Conservation (phyloP, 2,888 invertebrate genomes). For the Alentia gelatinosa region DNA sequence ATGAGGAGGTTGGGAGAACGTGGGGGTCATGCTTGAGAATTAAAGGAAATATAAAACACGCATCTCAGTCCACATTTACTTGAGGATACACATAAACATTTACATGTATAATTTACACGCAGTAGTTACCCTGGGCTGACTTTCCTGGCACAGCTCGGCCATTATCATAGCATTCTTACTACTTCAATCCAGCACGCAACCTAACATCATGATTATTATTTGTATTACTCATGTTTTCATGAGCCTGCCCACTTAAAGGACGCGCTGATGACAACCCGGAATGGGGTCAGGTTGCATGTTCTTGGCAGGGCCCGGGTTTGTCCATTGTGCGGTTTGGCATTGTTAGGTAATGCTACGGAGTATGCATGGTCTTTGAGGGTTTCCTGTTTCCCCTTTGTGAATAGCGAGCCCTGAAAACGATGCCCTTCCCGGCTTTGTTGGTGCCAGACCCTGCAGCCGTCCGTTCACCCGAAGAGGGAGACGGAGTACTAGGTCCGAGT, state of each 20-base stretch:
- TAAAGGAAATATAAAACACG: too few species aligned
- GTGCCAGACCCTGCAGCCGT: background rate
- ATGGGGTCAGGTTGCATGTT: background rate
- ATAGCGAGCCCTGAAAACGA: background rate
- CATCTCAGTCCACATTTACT: too few species aligned
- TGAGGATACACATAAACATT: background rate
- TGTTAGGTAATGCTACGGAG: constrained; percentile 30
- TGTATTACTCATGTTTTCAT: background rate
- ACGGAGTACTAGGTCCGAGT: too few species aligned
- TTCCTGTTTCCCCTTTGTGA: background rate
- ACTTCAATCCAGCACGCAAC: background rate
- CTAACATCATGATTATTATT: background rate
- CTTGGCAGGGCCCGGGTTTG: background rate
- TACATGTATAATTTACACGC: background rate
- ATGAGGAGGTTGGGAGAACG: too few species aligned
- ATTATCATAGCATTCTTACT: background rate
- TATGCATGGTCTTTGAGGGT: background rate
- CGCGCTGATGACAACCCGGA: background rate
- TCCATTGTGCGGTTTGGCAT: constrained; percentile 9
- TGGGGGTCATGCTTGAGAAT: too few species aligned
- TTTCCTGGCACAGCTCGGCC: background rate
- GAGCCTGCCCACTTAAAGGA: background rate
- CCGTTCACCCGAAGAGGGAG: too few species aligned
- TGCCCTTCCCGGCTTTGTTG: background rate
- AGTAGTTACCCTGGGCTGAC: background rate